These are phyloP conservation scores for Plectrocnemia conspersa DNA, from an alignment of 1,140 invertebrate species.

Conservation along the genomic window DNA sequence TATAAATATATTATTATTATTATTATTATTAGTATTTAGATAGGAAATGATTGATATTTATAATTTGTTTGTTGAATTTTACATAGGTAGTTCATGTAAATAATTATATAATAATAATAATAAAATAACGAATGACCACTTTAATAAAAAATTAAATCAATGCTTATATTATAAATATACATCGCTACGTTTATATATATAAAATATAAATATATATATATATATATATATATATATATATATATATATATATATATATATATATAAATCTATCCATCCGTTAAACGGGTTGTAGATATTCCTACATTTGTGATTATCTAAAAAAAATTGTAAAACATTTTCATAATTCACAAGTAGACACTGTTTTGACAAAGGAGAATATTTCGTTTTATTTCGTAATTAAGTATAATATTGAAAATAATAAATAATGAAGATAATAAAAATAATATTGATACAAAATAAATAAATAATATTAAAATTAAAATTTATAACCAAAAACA, in stretches of 20 bases:
- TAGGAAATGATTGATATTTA: constrained; percentile 22
- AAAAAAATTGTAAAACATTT: constrained; percentile 35
- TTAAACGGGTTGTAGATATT: constrained; percentile 25
- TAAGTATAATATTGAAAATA: too few species aligned
- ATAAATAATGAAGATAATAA: too few species aligned
- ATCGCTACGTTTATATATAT: too few species aligned
- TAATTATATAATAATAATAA: constrained; percentile 7
- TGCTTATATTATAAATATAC: constrained; percentile 27
- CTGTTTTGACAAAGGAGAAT: constrained; percentile 29
- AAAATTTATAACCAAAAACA: too few species aligned
- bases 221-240: too few species aligned
- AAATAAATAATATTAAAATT: too few species aligned
- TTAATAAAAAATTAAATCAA: constrained; percentile 20
- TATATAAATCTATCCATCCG: constrained; percentile 20
- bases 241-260: too few species aligned
- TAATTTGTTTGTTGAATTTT: constrained; percentile 32
- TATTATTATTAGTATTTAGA: constrained; percentile 1
- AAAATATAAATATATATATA: too few species aligned
- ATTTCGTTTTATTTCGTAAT: too few species aligned
- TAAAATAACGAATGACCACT: constrained; percentile 32
- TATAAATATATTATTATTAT: constrained; percentile 17
- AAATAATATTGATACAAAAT: too few species aligned
- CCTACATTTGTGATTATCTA: constrained; percentile 32
- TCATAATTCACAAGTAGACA: constrained; percentile 35
- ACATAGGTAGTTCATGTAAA: constrained; percentile 25